Base-by-base conservation (phyloP, 2,888 invertebrate genomes). In the Sphaerophoria taeniata region DNA sequence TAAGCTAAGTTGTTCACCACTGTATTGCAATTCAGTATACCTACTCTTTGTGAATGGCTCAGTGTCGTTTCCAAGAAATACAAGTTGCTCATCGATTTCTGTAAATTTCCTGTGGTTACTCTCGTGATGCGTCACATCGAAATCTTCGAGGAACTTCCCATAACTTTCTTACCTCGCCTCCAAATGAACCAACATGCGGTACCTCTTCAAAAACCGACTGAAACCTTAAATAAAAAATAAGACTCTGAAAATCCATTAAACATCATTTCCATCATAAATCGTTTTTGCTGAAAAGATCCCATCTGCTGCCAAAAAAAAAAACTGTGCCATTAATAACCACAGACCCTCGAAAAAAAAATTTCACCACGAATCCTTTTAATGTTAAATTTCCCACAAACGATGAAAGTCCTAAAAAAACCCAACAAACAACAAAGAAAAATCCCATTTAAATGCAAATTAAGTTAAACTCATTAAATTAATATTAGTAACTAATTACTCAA, bases 401-500 rank as follows among this genome's bases (percentile, higher is more conserved):
- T n/a, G n/a, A n/a, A n/a, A n/a, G 4, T 14, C 5, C 0, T 6
- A 61, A 58, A 51, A 74, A 63, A 63, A 63, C 6, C 65, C 51
- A 67, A 80, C 14, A 34, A 63, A 12, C 14, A n/a, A 51, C 33
- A 55, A 55, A 43, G 51, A 24, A 69, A 63, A 76, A 76, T 69
- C 61, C 69, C 80, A 85, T 85, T 85, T 72, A 85, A 85, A 85
- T 85, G 84, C 80, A 85, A 85, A 85, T 85, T 85, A 85, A 85
- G 80, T 85, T 71, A 80, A 85, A 80, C 84, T 85, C 84, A 85
- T 85, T 85, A 80, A 85, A 85, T 80, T 85, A 85, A 85, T 85
- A 85, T 85, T 85, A 85, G 84, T 81, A 85, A 85, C 84, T 85
- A 85, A 85, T 85, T 85, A 85, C 84, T 80, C 84, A 80, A 76